Evolutionary conservation across 2,113 vertebrate genomes (phyloP), one percentile per base, ranked within the genome.

Genomic region (Paralichthys olivaceus): DNA sequence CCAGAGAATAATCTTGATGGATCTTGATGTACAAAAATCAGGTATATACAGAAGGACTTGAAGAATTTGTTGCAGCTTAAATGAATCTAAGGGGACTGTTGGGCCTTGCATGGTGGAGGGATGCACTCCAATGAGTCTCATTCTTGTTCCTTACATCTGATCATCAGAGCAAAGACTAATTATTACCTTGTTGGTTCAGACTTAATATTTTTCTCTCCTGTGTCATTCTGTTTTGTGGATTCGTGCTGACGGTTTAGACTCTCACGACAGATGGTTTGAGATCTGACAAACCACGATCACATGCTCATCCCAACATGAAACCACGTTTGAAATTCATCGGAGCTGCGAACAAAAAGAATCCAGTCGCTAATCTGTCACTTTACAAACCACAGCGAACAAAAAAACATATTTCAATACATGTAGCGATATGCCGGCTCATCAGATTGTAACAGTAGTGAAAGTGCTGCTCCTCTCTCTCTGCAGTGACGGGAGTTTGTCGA

Each of bases 401-500:
- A 43, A 59, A 49, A 51, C 19, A 6, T 25, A 77, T 83, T 67
- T 71, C 19, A 69, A 53, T 29, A 14, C 37, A 45, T 13, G 55
- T 5, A 25, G 60, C 23, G 7, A 55, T 43, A 13, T 64, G 76
- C 82, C 22, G 12, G 69, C 71, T 58, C 60, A 43, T 80, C 66
- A 65, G 26, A 82, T 74, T 67, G 23, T 17, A 66, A 78, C 40
- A 2, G 53, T 62, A 23, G 34, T 80, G 37, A 81, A 86, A 81
- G 55, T 57, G 75, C 70, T 75, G 37, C 70, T 83, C n/a, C 83
- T 67, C 22, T 40, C 80, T 75, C 71, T 91, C 94, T 94, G 45
- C 89, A 99, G 97, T 85, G 97, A 99, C 58, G 97, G 97, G 32
- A 96, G 94, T 84, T 89, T 99, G 86, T 96, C 96, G 87, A 99